A percentile compares a stretch with the other conserved stretches of the same genome.
phyloP scores from a whole-genome alignment of 2,113 vertebrate genomes.

The Apus apus region DNA sequence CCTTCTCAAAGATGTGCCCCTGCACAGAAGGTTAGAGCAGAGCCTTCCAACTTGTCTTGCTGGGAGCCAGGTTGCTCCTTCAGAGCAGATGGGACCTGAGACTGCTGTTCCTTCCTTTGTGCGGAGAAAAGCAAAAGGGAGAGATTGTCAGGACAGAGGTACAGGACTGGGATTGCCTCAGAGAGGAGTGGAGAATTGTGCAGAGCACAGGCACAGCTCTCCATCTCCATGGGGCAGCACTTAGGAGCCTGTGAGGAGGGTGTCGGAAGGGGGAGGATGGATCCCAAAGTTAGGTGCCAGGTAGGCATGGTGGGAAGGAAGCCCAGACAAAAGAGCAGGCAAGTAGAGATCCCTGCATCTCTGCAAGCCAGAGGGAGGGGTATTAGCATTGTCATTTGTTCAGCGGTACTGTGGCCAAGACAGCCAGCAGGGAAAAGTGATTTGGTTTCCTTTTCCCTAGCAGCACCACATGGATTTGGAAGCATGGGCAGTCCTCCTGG shows the following conservation, averaged over 20 bases:
- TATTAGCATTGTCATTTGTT: neutral
- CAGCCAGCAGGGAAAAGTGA: neutral
- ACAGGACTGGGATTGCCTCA: neutral
- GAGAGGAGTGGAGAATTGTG: neutral
- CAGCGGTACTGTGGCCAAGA: neutral
- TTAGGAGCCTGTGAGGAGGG: neutral
- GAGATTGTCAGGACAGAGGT: neutral
- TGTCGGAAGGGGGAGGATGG: neutral
- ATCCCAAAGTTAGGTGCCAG: neutral
- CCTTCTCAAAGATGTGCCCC: neutral
- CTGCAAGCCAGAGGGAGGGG: neutral
- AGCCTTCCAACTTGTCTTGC: neutral
- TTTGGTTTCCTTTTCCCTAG: neutral
- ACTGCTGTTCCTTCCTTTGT: accelerated
- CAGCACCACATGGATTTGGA: neutral
- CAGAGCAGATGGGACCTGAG: neutral
- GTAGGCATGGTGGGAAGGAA: neutral
- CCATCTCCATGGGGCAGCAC: neutral
- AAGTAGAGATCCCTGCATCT: neutral
- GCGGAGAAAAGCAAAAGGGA: neutral
- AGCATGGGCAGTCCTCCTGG: neutral
- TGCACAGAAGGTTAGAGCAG: neutral
- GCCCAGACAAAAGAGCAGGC: neutral
- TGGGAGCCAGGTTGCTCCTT: neutral
- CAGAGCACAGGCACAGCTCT: neutral